These are phyloP conservation scores for Istiophorus platypterus DNA, from an alignment of 2,113 vertebrate genomes.

Conservation along the genomic window DNA sequence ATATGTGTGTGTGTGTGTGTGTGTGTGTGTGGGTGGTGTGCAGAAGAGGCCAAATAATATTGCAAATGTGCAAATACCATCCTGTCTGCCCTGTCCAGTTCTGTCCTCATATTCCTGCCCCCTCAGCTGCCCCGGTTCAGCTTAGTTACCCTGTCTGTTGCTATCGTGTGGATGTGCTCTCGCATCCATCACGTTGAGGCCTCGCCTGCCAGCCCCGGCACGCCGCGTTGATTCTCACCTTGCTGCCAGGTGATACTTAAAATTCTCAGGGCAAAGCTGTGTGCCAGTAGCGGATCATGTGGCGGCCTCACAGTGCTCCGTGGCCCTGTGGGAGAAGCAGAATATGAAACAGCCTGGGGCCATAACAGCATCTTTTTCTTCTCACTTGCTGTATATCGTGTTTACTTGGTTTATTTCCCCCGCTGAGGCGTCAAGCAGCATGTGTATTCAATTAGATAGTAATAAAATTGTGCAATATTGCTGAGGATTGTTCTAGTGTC, in stretches of 20 bases:
- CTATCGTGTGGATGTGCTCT: background rate
- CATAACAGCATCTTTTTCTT: slow-evolving; percentile 25
- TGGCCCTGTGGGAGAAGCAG: slow-evolving; percentile 36
- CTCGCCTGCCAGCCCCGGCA: background rate
- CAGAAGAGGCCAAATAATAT: background rate
- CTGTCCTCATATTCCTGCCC: background rate
- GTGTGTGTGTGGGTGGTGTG: background rate
- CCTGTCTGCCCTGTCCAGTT: background rate
- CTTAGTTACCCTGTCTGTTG: slow-evolving; percentile 4
- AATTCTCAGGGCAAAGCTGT: slow-evolving; percentile 28
- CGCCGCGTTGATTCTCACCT: slow-evolving; percentile 32
- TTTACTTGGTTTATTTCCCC: slow-evolving; percentile 22
- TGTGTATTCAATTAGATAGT: slow-evolving; percentile 9
- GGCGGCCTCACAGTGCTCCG: slow-evolving; percentile 21
- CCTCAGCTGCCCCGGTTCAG: slow-evolving; percentile 3
- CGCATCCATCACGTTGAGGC: slow-evolving; percentile 1
- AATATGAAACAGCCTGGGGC: slow-evolving; percentile 35
- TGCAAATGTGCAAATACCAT: background rate
- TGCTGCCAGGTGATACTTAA: slow-evolving; percentile 28
- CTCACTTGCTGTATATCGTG: slow-evolving; percentile 13
- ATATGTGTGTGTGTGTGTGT: slow-evolving; percentile 2
- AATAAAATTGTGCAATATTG: background rate
- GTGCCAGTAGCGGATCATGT: slow-evolving; percentile 33
- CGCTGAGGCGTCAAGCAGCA: background rate
- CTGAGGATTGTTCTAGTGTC: background rate